phyloP scores from a whole-genome alignment of 2,888 invertebrate species.

The Falcaria lacertinaria region DNA sequence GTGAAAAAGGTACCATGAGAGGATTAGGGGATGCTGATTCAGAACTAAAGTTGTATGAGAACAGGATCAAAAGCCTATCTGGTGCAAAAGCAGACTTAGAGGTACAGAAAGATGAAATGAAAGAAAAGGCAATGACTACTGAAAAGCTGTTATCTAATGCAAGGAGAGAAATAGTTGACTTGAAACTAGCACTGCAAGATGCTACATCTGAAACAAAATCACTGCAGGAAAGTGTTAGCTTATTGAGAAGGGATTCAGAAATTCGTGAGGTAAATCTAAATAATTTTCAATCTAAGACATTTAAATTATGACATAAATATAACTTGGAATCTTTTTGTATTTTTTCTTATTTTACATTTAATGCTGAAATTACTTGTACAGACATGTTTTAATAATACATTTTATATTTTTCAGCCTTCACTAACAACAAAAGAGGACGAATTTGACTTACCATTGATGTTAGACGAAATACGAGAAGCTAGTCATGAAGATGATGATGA shows the following conservation, averaged over 20 bases:
- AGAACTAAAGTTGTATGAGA: conserved; percentile 68
- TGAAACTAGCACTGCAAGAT: conserved; percentile 82
- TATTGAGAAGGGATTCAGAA: conserved; percentile 46
- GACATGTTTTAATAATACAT: too few species aligned
- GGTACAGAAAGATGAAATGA: conserved; percentile 81
- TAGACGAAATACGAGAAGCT: conserved; percentile 66
- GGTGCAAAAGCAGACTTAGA: conserved; percentile 82
- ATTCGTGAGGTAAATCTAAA: conserved; percentile 45
- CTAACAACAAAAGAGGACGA: conserved; percentile 43
- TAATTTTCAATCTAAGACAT: too few species aligned
- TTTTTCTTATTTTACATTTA: not conserved
- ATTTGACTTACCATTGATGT: conserved; percentile 52
- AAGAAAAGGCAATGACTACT: conserved; percentile 76
- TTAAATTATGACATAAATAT: too few species aligned
- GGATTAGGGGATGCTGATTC: conserved; percentile 53
- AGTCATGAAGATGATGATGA: conserved; percentile 66
- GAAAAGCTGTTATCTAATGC: conserved; percentile 83
- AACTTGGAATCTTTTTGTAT: too few species aligned
- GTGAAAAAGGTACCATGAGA: conserved; percentile 38
- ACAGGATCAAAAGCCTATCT: conserved; percentile 67
- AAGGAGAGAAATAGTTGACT: conserved; percentile 83
- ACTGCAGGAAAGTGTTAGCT: conserved; percentile 73
- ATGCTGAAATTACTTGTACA: conserved; percentile 1
- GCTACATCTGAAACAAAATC: conserved; percentile 81
- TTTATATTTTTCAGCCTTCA: conserved; percentile 42